A percentile compares a stretch with the other conserved stretches of the same genome.
phyloP scores from a whole-genome alignment of 2,888 invertebrate genomes.

The Harpalus rubripes region DNA sequence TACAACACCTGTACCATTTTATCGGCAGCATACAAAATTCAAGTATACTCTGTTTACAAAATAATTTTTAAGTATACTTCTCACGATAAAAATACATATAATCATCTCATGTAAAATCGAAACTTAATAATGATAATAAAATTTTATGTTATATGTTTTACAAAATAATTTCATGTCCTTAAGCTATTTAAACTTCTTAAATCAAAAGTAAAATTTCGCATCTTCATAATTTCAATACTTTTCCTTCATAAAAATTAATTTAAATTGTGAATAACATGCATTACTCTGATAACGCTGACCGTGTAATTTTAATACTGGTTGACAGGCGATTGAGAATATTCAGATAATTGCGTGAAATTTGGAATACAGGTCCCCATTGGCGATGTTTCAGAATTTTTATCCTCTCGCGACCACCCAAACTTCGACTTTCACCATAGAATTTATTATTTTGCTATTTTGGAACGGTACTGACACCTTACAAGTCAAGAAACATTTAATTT shows the following conservation, averaged over 20 bases:
- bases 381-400: constrained; percentile 28
- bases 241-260: constrained; percentile 37
- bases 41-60: too few species aligned
- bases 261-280: constrained; percentile 1
- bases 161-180: constrained; percentile 20
- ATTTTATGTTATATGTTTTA: constrained; percentile 20
- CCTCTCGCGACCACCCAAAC: constrained; percentile 6
- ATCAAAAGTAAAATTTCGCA: constrained; percentile 26
- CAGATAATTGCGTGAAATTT: constrained; percentile 34
- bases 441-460: constrained; percentile 34
- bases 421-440: constrained; percentile 35
- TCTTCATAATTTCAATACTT: constrained; percentile 24
- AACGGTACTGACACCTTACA: not conserved
- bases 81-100: not conserved
- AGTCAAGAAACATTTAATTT: too few species aligned
- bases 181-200: constrained; percentile 19
- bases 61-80: not conserved
- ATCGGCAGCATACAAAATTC: too few species aligned
- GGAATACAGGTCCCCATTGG: constrained; percentile 14
- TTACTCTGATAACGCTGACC: not conserved
- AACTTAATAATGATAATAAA: constrained; percentile 38
- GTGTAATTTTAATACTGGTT: constrained; percentile 20
- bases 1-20: too few species aligned
- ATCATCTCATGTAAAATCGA: not conserved
- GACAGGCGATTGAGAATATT: constrained; percentile 8